Percentiles rank a stretch among this genome's conserved stretches.
phyloP scores from a whole-genome alignment of 2,797 vertebrate genomes.

The Cossypha heuglini region DNA sequence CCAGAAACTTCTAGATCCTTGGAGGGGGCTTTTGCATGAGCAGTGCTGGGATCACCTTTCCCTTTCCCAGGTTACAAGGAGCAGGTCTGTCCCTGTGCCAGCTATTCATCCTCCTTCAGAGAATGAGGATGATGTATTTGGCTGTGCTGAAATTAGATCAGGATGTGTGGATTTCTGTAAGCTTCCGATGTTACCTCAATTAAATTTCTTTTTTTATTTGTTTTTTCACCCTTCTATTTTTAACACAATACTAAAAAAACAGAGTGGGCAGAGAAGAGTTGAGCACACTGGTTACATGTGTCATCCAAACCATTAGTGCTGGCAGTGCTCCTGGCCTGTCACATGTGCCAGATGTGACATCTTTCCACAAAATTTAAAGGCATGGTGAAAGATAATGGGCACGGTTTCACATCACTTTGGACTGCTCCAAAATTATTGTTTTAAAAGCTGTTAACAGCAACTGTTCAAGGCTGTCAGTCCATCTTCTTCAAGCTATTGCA shows the following conservation, averaged over 20 bases:
- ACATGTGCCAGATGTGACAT: not conserved
- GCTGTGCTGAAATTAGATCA: not conserved
- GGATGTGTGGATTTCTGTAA: not conserved
- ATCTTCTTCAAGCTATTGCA: not conserved
- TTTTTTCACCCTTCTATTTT: not conserved
- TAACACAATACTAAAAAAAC: not conserved
- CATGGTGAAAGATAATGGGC: not conserved
- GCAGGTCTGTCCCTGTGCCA: not conserved
- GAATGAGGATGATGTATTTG: not conserved
- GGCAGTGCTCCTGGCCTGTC: not conserved
- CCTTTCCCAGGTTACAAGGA: not conserved
- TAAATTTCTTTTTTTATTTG: not conserved
- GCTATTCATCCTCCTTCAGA: not conserved
- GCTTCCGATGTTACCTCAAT: not conserved
- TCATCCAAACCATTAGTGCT: not conserved
- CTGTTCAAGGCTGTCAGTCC: not conserved
- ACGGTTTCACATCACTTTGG: not conserved
- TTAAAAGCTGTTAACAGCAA: not conserved
- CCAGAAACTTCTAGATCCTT: not conserved
- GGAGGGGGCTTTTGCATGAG: not conserved
- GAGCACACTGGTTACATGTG: not conserved
- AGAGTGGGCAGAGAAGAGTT: not conserved
- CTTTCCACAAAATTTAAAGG: not conserved
- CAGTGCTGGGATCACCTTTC: accelerated
- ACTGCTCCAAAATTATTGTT: not conserved